Conservation (phyloP, 2,797 vertebrate genomes). For the Etheostoma perlongum region DNA sequence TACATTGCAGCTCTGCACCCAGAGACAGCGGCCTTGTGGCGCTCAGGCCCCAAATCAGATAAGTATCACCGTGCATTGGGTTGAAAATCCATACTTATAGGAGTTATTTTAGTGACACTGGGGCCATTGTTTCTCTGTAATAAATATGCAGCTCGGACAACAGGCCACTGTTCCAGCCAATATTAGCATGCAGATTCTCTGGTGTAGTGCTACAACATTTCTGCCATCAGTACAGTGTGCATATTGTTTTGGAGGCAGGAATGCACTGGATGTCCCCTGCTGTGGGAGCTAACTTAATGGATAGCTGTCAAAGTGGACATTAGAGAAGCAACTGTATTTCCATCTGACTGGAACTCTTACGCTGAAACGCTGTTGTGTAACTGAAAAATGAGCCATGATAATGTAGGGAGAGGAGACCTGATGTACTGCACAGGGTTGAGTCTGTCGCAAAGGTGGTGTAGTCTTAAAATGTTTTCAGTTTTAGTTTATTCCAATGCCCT, state of each 20-base stretch:
- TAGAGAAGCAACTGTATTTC: constrained; percentile 38
- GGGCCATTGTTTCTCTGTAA: constrained; percentile 87
- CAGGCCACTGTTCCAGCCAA: constrained; percentile 86
- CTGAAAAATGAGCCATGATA: constrained; percentile 1
- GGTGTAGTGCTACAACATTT: constrained; percentile 90
- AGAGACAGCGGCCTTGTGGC: constrained; percentile 32
- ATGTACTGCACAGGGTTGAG: background rate
- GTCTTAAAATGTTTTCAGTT: background rate
- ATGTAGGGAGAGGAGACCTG: background rate
- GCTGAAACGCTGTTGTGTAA: constrained; percentile 2
- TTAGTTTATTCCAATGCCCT: background rate
- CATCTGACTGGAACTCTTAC: constrained; percentile 20
- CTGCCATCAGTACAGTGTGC: constrained; percentile 82
- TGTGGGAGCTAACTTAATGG: constrained; percentile 73
- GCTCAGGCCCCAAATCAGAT: constrained; percentile 71
- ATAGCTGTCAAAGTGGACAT: constrained; percentile 67
- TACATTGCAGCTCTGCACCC: constrained; percentile 18
- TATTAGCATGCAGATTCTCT: constrained; percentile 93
- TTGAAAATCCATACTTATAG: constrained; percentile 86
- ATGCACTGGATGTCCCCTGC: constrained; percentile 79
- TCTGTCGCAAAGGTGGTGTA: background rate
- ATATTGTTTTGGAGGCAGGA: constrained; percentile 84
- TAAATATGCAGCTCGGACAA: constrained; percentile 91
- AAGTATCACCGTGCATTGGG: constrained; percentile 78
- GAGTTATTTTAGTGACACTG: constrained; percentile 88